These are phyloP conservation scores for Andrena chrysosceles DNA, from an alignment of 2,888 invertebrate genomes.

Conservation along the genomic window DNA sequence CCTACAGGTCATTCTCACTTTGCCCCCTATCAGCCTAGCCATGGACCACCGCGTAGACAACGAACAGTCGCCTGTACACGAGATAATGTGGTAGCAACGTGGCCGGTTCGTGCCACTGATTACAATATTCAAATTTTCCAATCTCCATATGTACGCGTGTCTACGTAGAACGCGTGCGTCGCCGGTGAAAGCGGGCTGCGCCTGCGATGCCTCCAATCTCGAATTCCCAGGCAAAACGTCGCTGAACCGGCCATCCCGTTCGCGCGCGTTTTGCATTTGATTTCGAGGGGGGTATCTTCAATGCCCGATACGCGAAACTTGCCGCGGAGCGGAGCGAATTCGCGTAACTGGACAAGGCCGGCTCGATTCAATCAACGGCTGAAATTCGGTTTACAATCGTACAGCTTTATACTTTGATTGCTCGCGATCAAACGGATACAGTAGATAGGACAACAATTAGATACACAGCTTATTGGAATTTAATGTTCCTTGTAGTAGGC, in stretches of 20 bases:
- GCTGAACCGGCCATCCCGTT: background rate
- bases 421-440: no score
- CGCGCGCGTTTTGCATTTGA: constrained; percentile 34
- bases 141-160: constrained; percentile 75
- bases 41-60: background rate
- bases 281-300: constrained; percentile 19
- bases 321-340: background rate
- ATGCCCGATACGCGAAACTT: constrained; percentile 4
- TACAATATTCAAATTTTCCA: constrained; percentile 80
- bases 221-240: constrained; percentile 34
- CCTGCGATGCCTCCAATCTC: constrained; percentile 26
- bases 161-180: constrained; percentile 32
- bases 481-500: no score
- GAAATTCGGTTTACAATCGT: constrained; percentile 7
- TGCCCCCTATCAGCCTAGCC: background rate
- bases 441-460: no score
- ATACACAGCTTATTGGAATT: no score
- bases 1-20: constrained; percentile 12
- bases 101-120: constrained; percentile 73
- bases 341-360: background rate
- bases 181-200: constrained; percentile 31
- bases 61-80: constrained; percentile 6
- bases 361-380: background rate
- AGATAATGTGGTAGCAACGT: constrained; percentile 71
- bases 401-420: no score